Conservation (phyloP, 2,113 vertebrate genomes). For the Tachysurus vachellii region DNA sequence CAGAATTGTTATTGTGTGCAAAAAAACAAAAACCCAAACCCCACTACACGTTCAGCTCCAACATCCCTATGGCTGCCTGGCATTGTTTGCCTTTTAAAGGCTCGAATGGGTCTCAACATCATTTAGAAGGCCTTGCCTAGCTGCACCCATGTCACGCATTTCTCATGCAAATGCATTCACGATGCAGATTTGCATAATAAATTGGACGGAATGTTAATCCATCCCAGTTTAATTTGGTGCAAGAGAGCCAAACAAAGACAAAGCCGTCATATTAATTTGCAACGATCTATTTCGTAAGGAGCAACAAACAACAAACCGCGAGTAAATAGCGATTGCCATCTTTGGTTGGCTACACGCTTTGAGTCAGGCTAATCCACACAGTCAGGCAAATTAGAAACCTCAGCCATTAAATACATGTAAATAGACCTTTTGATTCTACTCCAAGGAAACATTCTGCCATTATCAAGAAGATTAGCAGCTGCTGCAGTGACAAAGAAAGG, state of each 20-base stretch:
- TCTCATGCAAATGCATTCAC: slow-evolving; percentile 43
- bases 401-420: slow-evolving; percentile 60
- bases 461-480: slow-evolving; percentile 66
- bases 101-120: slow-evolving; percentile 38
- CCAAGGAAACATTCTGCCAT: slow-evolving; percentile 58
- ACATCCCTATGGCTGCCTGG: slow-evolving; percentile 43
- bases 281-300: slow-evolving; percentile 10
- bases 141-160: slow-evolving; percentile 25
- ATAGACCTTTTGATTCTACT: slow-evolving; percentile 67
- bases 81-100: slow-evolving; percentile 51
- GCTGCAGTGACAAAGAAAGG: slow-evolving; percentile 51
- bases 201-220: slow-evolving; percentile 55
- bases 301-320: slow-evolving; percentile 42
- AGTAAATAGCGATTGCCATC: slow-evolving; percentile 59
- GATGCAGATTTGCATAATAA: slow-evolving; percentile 53
- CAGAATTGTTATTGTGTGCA: slow-evolving; percentile 3
- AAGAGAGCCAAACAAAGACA: slow-evolving; percentile 48
- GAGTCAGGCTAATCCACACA: slow-evolving; percentile 67
- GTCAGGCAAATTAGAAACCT: slow-evolving; percentile 69
- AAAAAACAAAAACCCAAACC: not conserved
- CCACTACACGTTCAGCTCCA: slow-evolving; percentile 34
- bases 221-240: slow-evolving; percentile 50
- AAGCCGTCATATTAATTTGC: slow-evolving; percentile 54
- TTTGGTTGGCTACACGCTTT: slow-evolving; percentile 64
- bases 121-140: slow-evolving; percentile 18